Evolutionary conservation across 2,888 invertebrate genomes (phyloP), one percentile per base, ranked within the genome.

Genomic region (Drosophila koepferae): DNA sequence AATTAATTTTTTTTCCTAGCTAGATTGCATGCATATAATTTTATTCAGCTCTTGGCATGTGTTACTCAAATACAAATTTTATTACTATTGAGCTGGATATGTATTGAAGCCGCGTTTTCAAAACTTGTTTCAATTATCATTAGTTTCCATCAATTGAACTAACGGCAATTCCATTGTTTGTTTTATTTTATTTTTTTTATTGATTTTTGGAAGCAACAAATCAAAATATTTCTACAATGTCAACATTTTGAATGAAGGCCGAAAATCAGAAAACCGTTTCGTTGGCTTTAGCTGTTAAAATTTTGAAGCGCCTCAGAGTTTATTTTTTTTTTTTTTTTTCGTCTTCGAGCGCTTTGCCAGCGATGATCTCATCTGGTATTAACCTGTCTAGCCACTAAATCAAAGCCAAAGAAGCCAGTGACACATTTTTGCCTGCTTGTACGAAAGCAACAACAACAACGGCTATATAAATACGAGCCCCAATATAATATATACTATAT

Each of bases 321-420:
- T 28, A 4, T 28, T 23, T 23, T 28, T 28, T 20, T 20, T 28
- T 28, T 28, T 23, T 23, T 28, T 28, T 20, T 20, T 20, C 20
- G 48, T 69, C 70, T 41, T 71, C 74, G 71, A 62, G 68, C 72
- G 58, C 66, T 63, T 71, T 70, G 72, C 56, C 65, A 46, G 43
- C 66, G 86, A 82, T 86, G 86, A 86, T 88, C 88, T 86, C 86
- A 86, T 83, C 83, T 80, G 56, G 81, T 83, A 67, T 83, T 86
- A 86, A 86, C 86, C 86, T 86, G 86, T 86, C 86, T 89, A 84
- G 89, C 89, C 86, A 89, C 89, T 89, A 89, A 81, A 89, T 87
- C 86, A 86, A 87, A 87, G 86, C 71, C 84, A 72, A 87, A 87
- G 86, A 86, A 72, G 73, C 88, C 72, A 89, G 73, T 89, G 86